Evolutionary conservation across 2,888 invertebrate genomes (phyloP), one percentile per base, ranked within the genome.

Genomic region (Caenorhabditis afra): DNA sequence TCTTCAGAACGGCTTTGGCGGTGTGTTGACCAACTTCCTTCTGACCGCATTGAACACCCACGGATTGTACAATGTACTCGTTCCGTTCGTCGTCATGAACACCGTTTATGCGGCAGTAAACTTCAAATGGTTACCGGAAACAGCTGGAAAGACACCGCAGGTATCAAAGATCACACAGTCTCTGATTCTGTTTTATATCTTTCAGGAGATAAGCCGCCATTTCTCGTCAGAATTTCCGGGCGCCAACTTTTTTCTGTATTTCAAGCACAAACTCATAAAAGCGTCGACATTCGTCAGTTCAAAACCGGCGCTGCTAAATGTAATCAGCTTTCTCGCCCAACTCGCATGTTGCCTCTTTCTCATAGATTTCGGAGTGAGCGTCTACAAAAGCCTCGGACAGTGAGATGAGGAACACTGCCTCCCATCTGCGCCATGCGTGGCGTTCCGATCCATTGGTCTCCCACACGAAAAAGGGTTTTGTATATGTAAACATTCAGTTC

Each of bases 1-100:
- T n/a, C 45, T 83, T 71, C 61, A 87, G 86, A 88, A 88, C 68
- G 61, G 83, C 16, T 87, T 88, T 61, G 88, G 88, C 37, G 88
- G 87, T 1, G 49, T 88, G 49, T 66, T 88, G 18, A 85, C 87
- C 14, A 85, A 81, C 39, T 81, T 66, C 37, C 49, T 86, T 5
- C 70, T 88, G n/a, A 85, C 87, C 12, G 76, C 84, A 16, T 67
- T 88, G 16, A 85, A 86, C 62, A 74, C 29, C 11, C 61, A 78
- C 62, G 88, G 88, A 16, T 79, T 84, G 0, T 20, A 53, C 20
- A 82, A 59, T 49, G 88, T 88, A 10, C 58, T 88, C 16, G 49
- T 85, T 11, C 88, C 88, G 1, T 88, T 88, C 64, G 81, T 85
- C 3, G 23, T 83, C 8, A 77, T 86, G 67, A 88, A 88, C 65